Percentiles rank a stretch among this genome's conserved stretches.
phyloP scores from a whole-genome alignment of 2,113 vertebrate species.

The Onychostoma macrolepis region DNA sequence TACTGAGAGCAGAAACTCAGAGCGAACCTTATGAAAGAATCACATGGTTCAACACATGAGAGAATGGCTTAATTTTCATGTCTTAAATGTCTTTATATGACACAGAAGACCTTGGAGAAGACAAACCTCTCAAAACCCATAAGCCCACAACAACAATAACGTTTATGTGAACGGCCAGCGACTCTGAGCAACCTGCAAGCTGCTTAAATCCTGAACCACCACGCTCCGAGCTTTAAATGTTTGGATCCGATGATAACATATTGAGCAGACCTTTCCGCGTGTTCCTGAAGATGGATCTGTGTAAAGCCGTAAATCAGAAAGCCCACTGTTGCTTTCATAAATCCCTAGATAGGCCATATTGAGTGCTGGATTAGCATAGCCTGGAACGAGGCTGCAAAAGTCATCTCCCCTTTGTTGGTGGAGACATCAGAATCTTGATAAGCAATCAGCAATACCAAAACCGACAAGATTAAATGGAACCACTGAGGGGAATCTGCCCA shows the following conservation, averaged over 20 bases:
- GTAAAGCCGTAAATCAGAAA: conserved; percentile 36
- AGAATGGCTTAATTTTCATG: conserved; percentile 25
- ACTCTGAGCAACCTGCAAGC: neutral
- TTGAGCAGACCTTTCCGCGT: conserved; percentile 36
- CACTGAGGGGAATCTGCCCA: conserved; percentile 50
- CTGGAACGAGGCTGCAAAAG: conserved; percentile 47
- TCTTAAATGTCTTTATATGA: neutral
- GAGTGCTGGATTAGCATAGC: conserved; percentile 52
- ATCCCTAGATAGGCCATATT: conserved; percentile 44
- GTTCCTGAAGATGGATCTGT: conserved; percentile 27
- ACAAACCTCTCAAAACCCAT: conserved; percentile 11
- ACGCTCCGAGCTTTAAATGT: neutral
- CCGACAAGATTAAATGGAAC: conserved; percentile 57
- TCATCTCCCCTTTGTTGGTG: conserved; percentile 55
- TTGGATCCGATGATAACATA: conserved; percentile 30
- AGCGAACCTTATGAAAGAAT: conserved; percentile 16
- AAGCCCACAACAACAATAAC: neutral
- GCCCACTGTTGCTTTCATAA: conserved; percentile 36
- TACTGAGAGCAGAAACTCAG: conserved; percentile 29
- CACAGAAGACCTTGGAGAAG: conserved; percentile 9
- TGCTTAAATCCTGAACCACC: neutral
- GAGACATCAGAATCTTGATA: conserved; percentile 52
- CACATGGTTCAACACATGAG: conserved; percentile 31
- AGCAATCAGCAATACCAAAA: conserved; percentile 59
- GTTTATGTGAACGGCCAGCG: neutral